Evolutionary conservation across 2,113 vertebrate species (phyloP), one percentile per base, ranked within the genome.

Genomic region (Romanogobio albipinnatus): DNA sequence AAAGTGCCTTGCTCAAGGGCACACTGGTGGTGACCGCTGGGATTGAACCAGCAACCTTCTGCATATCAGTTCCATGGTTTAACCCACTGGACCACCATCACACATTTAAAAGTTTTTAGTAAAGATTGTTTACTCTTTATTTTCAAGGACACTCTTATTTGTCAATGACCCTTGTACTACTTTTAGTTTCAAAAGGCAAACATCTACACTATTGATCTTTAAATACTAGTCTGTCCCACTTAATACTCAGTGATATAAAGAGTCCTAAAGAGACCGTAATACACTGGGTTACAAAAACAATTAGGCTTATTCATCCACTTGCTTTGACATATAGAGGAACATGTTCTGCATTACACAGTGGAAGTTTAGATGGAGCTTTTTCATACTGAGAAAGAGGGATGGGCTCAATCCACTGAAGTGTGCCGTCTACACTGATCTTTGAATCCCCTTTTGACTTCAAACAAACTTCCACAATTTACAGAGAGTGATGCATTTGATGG

Each of bases 401-500:
- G 5, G 43, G 70, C 43, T 79, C n/a, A 36, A 71, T 73, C 49
- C 49, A 45, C 58, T 70, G 45, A 78, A 77, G 59, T 80, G 64
- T 22, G 51, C 86, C 22, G 76, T 36, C 71, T 49, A 53, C 33
- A 17, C 62, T 53, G 70, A 78, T 75, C 82, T 58, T 61, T 45
- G 66, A 74, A 74, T 82, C 49, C 43, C 59, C 39, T 84, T 79
- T 59, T 68, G 77, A 89, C 87, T 86, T 71, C 33, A 81, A 90
- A 85, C 56, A 56, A 75, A 81, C 29, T 51, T 83, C 49, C 36
- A 83, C 58, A 75, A 83, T 59, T 88, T 83, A 74, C 53, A 47
- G 76, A 83, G 76, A 77, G 81, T 86, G 88, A 89, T 90, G 87
- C 87, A 90, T 92, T 87, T 88, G 88, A 93, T 89, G 87, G 61